Evolutionary conservation across 2,797 vertebrate genomes (phyloP).

Genomic region (Thamnophis elegans): DNA sequence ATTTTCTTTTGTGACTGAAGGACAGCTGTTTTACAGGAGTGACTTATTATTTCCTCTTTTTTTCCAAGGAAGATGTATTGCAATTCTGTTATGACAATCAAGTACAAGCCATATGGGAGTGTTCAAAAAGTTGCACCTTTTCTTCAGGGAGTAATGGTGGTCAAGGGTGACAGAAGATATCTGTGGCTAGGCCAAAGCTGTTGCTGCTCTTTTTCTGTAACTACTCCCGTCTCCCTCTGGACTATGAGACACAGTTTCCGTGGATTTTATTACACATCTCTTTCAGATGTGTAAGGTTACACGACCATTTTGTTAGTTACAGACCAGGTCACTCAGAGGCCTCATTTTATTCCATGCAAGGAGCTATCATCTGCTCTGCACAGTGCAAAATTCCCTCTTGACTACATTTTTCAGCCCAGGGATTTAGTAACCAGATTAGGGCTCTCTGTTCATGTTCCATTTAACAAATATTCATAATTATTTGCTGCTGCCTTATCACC

Average conservation of each 20-base stretch:
- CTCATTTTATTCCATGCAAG: background rate
- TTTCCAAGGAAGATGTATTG: background rate
- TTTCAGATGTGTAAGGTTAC: background rate
- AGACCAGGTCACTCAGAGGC: background rate
- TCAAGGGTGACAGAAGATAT: background rate
- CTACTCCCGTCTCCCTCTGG: background rate
- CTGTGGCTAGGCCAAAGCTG: background rate
- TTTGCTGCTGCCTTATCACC: background rate
- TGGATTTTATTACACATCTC: background rate
- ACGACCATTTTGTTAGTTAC: background rate
- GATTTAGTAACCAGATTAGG: background rate
- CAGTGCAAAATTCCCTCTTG: background rate
- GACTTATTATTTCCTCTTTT: background rate
- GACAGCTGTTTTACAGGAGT: background rate
- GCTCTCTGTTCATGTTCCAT: background rate
- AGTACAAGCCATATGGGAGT: background rate
- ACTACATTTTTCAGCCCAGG: background rate
- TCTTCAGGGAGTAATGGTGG: background rate
- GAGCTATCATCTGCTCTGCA: background rate
- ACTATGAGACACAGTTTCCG: background rate
- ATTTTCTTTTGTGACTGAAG: background rate
- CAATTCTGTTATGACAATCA: background rate
- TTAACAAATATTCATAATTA: background rate
- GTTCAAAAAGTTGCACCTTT: background rate
- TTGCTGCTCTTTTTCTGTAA: background rate